Evolutionary conservation across 2,888 invertebrate genomes (phyloP), one percentile per base, ranked within the genome.

Genomic region (Glaucopsyche alexis): DNA sequence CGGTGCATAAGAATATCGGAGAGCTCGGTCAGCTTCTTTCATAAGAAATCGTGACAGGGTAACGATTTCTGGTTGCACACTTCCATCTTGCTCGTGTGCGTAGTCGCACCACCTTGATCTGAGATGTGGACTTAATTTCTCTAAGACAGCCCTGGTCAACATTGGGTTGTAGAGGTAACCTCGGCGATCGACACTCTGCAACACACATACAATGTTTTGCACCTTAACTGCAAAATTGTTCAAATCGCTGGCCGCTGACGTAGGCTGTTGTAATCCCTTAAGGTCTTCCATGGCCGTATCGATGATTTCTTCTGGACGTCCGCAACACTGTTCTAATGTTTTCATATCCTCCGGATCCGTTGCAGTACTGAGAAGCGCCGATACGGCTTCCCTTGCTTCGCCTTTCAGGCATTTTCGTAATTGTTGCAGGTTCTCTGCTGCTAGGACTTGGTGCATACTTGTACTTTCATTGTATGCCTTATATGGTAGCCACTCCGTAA

Each of bases 241-340:
- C 13, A 80, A 19, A 38, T 77, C 78, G 5, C 55, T 73, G 0
- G 76, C 73, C 4, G 77, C 69, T 1, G 74, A 8, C 1, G 74
- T 76, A 2, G 72, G 72, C 13, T 73, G 69, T 4, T 76, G 76
- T 19, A 80, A 47, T n/a, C 60, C 76, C 40, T 75, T 78, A 0
- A 79, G 13, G 0, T 75, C 72, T 0, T 75, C 75, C 0, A 78
- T 11, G 6, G 76, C 73, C 13, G 66, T 66, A 19, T 76, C 75
- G 0, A 80, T 73, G 1, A 80, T 74, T 0, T 74, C 13, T 40
- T 79, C 80, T 0, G 80, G 79, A 0, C 76, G 73, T 0, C 78
- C 81, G 74, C 71, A 80, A 65, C 76, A 74, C 9, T 77, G 77
- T 29, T 79, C 79, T 1, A 80, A 71, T 0, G 77, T 76, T 8